Evolutionary conservation across 2,797 vertebrate species (phyloP).

Genomic region (Sebastes hopkinsi): DNA sequence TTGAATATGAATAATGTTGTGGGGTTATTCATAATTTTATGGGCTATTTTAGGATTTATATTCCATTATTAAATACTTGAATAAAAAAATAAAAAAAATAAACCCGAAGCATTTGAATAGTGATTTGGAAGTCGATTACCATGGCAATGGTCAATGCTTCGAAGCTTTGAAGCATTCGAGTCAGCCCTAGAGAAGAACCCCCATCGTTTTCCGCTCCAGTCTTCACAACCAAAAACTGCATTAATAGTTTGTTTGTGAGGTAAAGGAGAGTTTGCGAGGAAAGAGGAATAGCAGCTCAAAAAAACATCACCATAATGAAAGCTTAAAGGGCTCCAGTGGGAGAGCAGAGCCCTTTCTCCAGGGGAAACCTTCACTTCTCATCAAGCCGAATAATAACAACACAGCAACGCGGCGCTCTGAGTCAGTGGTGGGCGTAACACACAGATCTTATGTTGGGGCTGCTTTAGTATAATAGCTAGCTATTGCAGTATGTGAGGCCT

Average conservation of each 20-base stretch:
- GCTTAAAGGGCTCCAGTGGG: constrained; percentile 31
- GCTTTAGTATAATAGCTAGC: constrained; percentile 9
- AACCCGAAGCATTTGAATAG: too few species aligned
- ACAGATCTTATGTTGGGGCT: constrained; percentile 10
- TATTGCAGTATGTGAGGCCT: background rate
- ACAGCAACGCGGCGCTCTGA: constrained; percentile 19
- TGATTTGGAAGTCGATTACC: too few species aligned
- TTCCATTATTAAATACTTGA: too few species aligned
- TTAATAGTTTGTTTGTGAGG: background rate
- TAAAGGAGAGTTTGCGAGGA: background rate
- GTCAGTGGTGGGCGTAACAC: constrained; percentile 28
- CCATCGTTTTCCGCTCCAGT: background rate
- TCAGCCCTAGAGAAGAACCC: too few species aligned
- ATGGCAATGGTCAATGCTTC: too few species aligned
- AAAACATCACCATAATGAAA: constrained; percentile 21
- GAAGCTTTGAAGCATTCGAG: too few species aligned
- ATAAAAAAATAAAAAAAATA: too few species aligned
- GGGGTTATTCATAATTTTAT: too few species aligned
- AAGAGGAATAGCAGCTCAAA: constrained; percentile 7
- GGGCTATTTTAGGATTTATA: too few species aligned
- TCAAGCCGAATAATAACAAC: constrained; percentile 60
- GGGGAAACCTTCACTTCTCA: constrained; percentile 29
- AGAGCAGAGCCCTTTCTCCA: constrained; percentile 22
- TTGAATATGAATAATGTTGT: too few species aligned
- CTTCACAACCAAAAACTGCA: background rate